A percentile compares a stretch with the other conserved stretches of the same genome.
Evolutionary conservation across 2,113 vertebrate species (phyloP).

Genomic region (Tringa solitaria): DNA sequence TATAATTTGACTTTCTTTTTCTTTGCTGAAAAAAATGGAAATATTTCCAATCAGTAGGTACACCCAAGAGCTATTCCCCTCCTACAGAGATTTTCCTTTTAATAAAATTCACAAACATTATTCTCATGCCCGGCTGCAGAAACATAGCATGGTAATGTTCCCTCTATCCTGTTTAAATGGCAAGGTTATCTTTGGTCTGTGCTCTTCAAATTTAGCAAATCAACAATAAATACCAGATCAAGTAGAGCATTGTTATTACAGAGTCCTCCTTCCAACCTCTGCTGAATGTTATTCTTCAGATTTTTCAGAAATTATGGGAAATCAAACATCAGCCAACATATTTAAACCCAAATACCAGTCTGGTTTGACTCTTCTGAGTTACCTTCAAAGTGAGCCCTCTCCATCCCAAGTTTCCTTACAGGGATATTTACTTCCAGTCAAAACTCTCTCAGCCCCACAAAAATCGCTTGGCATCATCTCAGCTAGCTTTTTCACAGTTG

Average conservation of each 20-base stretch:
- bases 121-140: background rate
- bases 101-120: background rate
- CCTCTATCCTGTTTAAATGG: fast-evolving
- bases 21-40: background rate
- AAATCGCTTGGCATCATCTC: fast-evolving
- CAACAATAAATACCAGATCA: background rate
- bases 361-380: background rate
- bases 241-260: background rate
- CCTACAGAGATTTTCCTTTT: background rate
- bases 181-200: background rate
- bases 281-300: too few relatives aligned
- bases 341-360: background rate
- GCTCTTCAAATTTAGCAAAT: background rate
- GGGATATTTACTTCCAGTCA: background rate
- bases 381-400: background rate
- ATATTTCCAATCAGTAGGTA: too few relatives aligned
- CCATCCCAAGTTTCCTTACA: background rate
- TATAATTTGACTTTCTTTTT: background rate
- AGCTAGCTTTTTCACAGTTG: fast-evolving
- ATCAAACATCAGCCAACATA: background rate
- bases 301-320: background rate
- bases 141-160: fast-evolving
- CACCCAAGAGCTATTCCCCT: background rate
- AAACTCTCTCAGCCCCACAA: background rate
- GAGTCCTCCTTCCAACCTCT: background rate